Evolutionary conservation across 2,797 vertebrate species (phyloP).

Genomic region (Pterois miles): DNA sequence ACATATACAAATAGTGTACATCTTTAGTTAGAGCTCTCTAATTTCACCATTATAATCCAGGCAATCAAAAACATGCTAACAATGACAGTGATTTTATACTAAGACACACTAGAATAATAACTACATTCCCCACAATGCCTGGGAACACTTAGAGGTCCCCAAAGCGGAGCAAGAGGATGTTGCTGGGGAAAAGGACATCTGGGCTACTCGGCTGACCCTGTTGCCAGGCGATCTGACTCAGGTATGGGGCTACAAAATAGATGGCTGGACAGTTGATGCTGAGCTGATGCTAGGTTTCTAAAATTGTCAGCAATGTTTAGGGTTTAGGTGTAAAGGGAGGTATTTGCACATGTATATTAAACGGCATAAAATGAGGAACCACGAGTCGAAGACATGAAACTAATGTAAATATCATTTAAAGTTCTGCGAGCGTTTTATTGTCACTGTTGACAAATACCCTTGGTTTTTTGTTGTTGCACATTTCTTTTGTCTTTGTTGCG

Average conservation of each 20-base stretch:
- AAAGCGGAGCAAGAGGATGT: not conserved
- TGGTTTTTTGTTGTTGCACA: not conserved
- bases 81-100: not conserved
- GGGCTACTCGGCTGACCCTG: slow-evolving; percentile 14
- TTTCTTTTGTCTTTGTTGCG: slow-evolving; percentile 9
- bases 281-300: not conserved
- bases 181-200: slow-evolving; percentile 25
- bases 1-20: not conserved
- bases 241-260: not conserved
- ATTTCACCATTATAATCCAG: no score
- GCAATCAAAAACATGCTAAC: not conserved
- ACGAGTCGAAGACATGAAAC: not conserved
- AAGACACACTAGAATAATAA: not conserved
- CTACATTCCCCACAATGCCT: slow-evolving; percentile 20
- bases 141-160: not conserved
- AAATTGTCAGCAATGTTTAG: not conserved
- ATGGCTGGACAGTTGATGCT: not conserved
- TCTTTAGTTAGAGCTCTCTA: not conserved
- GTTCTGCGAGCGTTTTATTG: not conserved
- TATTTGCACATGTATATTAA: not conserved
- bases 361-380: not conserved
- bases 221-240: slow-evolving; percentile 17
- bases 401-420: not conserved
- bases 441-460: not conserved
- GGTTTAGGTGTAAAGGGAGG: not conserved